Evolutionary conservation across 2,888 invertebrate species (phyloP), one percentile per base, ranked within the genome.

Genomic region (Hirtodrosophila histrioides): DNA sequence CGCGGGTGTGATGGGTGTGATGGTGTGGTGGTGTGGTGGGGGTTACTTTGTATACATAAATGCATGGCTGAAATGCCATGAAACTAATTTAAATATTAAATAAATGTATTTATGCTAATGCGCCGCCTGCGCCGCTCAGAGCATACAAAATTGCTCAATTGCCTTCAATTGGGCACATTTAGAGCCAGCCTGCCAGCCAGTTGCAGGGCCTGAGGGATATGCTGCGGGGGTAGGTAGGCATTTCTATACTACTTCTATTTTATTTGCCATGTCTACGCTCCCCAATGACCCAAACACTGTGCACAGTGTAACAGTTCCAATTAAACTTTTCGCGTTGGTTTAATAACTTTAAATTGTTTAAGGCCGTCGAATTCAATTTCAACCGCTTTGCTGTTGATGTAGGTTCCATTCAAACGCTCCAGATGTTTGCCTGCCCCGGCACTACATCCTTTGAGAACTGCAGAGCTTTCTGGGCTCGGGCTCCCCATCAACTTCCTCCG

Each of bases 31-130:
- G 12, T 10, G 50, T 17, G 27, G 24, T 24, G 37, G 8, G 31
- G 31, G 4, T 27, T 27, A 31, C 31, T 8, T 11, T 54, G 27
- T 49, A 24, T 50, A 60, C 56, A 48, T 50, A 64, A 73, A 58
- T 84, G 81, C 75, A 81, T 74, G 82, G 48, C 66, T 79, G 56
- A 49, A 61, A 64, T 57, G 56, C 53, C 44, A 69, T 64, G 69
- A 64, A 78, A 71, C 82, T 79, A 75, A 87, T 87, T 88, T 86
- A 79, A 85, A 82, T 86, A 85, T 79, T 87, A 79, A 86, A 86
- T 82, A 87, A 79, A 76, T 73, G 77, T 76, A 87, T 82, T 88
- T 85, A 85, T 84, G 77, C 77, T 69, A 87, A 88, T 86, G 75
- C 55, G 46, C 51, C 54, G 60, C 54, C 64, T 61, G 27, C 27